These are phyloP conservation scores for Thereuonema tuberculata DNA, from an alignment of 1,140 invertebrate species.

Conservation along the genomic window DNA sequence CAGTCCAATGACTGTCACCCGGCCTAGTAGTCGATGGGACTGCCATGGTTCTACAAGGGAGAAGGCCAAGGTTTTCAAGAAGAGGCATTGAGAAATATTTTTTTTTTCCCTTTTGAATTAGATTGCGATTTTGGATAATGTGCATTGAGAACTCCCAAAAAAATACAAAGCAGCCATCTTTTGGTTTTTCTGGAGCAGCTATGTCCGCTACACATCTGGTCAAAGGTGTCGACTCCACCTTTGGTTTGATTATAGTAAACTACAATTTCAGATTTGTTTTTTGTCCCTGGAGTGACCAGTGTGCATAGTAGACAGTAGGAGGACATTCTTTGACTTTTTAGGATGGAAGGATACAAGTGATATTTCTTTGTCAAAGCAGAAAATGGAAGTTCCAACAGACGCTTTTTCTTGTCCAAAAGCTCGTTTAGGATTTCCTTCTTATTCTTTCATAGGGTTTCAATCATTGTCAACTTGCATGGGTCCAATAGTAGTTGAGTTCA, in stretches of 20 bases:
- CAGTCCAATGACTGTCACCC: too few relatives aligned
- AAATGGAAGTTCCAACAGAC: not conserved
- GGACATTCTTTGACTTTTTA: not conserved
- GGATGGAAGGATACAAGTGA: not conserved
- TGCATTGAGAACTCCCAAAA: constrained; percentile 17
- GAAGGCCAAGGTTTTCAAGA: too few relatives aligned
- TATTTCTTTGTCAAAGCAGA: not conserved
- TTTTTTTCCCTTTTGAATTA: too few relatives aligned
- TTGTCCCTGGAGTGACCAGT: not conserved
- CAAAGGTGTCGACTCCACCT: constrained; percentile 18
- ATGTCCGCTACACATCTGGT: constrained; percentile 15
- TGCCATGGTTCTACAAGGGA: too few relatives aligned
- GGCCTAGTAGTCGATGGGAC: too few relatives aligned
- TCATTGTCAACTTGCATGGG: not conserved
- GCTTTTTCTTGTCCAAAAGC: not conserved
- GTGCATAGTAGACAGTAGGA: too few relatives aligned
- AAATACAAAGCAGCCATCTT: constrained; percentile 16
- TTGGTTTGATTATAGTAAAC: constrained; percentile 13
- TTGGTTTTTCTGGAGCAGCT: constrained; percentile 9
- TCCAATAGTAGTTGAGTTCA: not conserved
- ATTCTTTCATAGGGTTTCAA: not conserved
- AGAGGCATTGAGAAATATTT: too few relatives aligned
- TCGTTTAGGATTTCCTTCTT: not conserved
- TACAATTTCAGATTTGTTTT: too few relatives aligned
- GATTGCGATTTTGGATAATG: too few relatives aligned